Evolutionary conservation across 2,113 vertebrate genomes (phyloP), one percentile per base, ranked within the genome.

Genomic region (Etheostoma cragini): DNA sequence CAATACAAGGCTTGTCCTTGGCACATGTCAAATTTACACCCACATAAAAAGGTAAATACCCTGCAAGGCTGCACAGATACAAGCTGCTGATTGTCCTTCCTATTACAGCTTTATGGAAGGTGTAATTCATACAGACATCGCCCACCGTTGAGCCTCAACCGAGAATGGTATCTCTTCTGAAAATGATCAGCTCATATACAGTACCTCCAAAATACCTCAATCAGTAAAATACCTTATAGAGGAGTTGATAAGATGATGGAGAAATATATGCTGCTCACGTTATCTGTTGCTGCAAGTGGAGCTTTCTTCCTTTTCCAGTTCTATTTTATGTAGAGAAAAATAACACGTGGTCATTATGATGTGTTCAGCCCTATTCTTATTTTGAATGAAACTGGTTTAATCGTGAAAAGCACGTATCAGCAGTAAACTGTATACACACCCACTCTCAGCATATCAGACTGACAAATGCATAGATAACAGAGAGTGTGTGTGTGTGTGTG

Each of bases 11-110:
- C 79, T 91, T 76, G 92, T 92, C 91, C 91, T 92, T 94, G 84
- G 89, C 85, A 74, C 74, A 78, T 61, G 56, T 91, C 82, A 93
- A 92, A 94, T 95, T 94, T 93, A 94, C 83, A 75, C 82, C 87
- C 89, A 87, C 90, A 94, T 95, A 93, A 95, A 95, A 94, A 88
- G 85, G 94, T 91, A 95, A 95, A 94, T 92, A 93, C 76, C 35
- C 83, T 89, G 79, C 85, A 81, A 93, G 88, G 92, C 87, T 91
- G 91, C 78, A 81, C 87, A 90, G 93, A 93, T 94, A 93, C 90
- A 91, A 91, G 91, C 89, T 90, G 82, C 91, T 91, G 92, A 95
- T 94, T 90, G 90, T 91, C 89, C 91, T 88, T 91, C 88, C 92
- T 94, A 93, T 95, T 95, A 94, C 90, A 89, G 86, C 85, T 94